Evolutionary conservation across 2,797 vertebrate species (phyloP).

Genomic region (Delichon dasypus): DNA sequence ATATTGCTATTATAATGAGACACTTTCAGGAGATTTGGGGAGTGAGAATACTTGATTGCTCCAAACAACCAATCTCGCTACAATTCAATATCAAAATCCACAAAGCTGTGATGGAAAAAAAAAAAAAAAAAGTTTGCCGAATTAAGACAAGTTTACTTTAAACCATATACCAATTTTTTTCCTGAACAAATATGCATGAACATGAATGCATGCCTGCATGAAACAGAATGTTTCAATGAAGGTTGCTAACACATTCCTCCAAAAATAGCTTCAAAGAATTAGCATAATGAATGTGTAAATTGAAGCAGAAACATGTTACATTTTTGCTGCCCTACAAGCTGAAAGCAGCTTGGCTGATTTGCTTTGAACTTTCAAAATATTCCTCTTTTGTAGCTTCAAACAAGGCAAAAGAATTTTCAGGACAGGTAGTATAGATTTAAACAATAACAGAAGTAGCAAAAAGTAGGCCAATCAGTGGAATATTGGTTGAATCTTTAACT

Average conservation of each 20-base stretch:
- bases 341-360: constrained; percentile 21
- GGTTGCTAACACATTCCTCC: background rate
- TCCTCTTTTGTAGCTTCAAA: constrained; percentile 13
- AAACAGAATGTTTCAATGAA: background rate
- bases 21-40: background rate
- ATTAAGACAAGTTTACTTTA: background rate
- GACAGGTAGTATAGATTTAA: background rate
- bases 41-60: background rate
- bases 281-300: constrained; percentile 47
- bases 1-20: background rate
- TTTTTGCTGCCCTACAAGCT: constrained; percentile 27
- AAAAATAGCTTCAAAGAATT: constrained; percentile 56
- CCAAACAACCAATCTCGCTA: background rate
- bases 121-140: background rate
- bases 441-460: constrained; percentile 1
- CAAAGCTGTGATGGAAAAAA: background rate
- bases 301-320: constrained; percentile 37
- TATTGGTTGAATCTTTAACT: background rate
- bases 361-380: constrained; percentile 49
- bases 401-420: background rate
- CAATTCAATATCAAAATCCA: background rate
- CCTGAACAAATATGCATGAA: background rate
- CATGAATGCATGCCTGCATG: background rate
- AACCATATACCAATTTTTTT: background rate
- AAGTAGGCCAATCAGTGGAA: constrained; percentile 7